Conservation (phyloP, 1,140 invertebrate species). For the Eciton burchellii region DNA sequence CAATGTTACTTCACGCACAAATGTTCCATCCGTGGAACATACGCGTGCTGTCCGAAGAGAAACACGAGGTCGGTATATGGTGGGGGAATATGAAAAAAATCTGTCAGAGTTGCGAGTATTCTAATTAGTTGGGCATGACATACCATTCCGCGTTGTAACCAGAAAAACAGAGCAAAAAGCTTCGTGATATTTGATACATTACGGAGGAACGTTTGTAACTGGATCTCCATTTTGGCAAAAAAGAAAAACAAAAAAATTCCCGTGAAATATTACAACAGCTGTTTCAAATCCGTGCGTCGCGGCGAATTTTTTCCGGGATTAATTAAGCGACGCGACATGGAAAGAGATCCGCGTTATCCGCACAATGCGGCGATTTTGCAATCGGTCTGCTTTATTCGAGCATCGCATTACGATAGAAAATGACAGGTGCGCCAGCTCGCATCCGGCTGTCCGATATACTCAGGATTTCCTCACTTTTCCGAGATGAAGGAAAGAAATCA, state of each 20-base stretch:
- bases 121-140: conserved; percentile 46
- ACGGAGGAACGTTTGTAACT: conserved; percentile 37
- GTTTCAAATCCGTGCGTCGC: conserved; percentile 33
- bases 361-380: conserved; percentile 29
- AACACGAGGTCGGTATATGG: neutral
- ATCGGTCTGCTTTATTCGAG: conserved; percentile 3
- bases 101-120: conserved; percentile 42
- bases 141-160: conserved; percentile 11
- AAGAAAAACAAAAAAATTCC: conserved; percentile 30
- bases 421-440: neutral
- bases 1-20: conserved; percentile 38
- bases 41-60: neutral
- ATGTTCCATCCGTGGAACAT: conserved; percentile 8
- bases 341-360: conserved; percentile 38
- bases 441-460: neutral
- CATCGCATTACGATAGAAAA: neutral
- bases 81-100: conserved; percentile 33
- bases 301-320: conserved; percentile 42
- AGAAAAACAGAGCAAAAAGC: conserved; percentile 6
- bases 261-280: conserved; percentile 50
- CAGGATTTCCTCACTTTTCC: too few species aligned
- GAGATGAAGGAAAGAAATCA: too few species aligned
- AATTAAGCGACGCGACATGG: conserved; percentile 44
- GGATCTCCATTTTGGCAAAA: conserved; percentile 43
- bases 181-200: conserved; percentile 49